Evolutionary conservation across 2,113 vertebrate genomes (phyloP).

Genomic region (Hyla sarda): DNA sequence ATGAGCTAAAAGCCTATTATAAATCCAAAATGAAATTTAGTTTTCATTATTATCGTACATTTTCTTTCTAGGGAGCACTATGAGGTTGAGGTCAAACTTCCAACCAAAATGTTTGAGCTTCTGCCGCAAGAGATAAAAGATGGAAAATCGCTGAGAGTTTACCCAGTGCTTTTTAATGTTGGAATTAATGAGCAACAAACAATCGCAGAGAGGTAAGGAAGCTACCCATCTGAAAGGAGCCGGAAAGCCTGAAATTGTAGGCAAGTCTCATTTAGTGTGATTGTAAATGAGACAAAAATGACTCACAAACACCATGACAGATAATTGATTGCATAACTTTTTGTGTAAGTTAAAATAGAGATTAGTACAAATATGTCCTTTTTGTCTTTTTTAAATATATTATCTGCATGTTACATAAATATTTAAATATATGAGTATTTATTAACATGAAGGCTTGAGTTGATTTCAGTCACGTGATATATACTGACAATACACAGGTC

Average conservation of each 20-base stretch:
- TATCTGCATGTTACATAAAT: too few relatives aligned
- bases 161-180: constrained; percentile 93
- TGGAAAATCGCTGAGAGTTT: constrained; percentile 84
- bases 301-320: not conserved
- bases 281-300: not conserved
- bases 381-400: too few relatives aligned
- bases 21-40: not conserved
- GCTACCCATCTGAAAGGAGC: not conserved
- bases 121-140: constrained; percentile 91
- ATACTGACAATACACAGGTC: too few relatives aligned
- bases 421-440: too few relatives aligned
- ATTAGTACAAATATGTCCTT: not conserved
- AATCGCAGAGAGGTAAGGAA: constrained; percentile 90
- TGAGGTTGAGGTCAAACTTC: constrained; percentile 91
- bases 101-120: constrained; percentile 82
- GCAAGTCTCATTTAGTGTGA: not conserved
- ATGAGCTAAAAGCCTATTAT: not conserved
- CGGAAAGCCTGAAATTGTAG: not conserved
- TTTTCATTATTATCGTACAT: not conserved
- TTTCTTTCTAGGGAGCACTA: constrained; percentile 82
- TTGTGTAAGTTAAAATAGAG: not conserved
- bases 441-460: too few relatives aligned
- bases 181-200: constrained; percentile 99
- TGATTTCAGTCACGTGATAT: too few relatives aligned
- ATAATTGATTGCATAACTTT: not conserved